Base-by-base conservation (phyloP, 2,797 vertebrate species). In the Eidolon dupreanum region DNA sequence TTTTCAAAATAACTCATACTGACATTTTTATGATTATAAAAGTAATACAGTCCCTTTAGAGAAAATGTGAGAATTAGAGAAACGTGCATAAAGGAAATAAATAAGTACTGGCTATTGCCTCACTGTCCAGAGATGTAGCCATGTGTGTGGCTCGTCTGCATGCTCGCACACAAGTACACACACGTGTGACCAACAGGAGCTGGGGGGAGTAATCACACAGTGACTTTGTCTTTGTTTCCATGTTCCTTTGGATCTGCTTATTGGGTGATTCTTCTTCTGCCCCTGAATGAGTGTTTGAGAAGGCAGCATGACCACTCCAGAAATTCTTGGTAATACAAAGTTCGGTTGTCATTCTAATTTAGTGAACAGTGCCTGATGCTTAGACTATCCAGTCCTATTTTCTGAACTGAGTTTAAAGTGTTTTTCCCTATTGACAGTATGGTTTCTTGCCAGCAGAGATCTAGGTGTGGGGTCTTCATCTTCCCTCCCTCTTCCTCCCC, bases 1-100 rank as follows among this genome's bases (percentile, higher is more conserved):
- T 89, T 53, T 75, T 68, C 33, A 51, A 95, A 92, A 94, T 88
- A 90, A 78, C 92, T 71, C 53, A 26, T 33, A n/a, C n/a, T 53
- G 11, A 36, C 88, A 57, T 68, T 90, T 96, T 88, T 90, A 88
- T 93, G 84, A 83, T 83, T 71, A 12, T 71, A 65, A 92, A 55
- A 55, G 57, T 73, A 93, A 46, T 79, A 53, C 2, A n/a, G 38
- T 61, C 61, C 46, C 84, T 49, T 33, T 68, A 85, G n/a, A 81
- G 83, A 82, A 81, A 97, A 87, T n/a, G 22, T 63, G 51, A 43
- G 71, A 89, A 88, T 87, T n/a, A 8, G 49, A 83, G 66, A 53
- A 90, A 90, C 66, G 4, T 55, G 16, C 57, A 31, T 57, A 59
- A 51, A 93, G 89, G 85, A 51, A 53, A 51, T 74, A 74, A 93